These are phyloP conservation scores for Martes martes DNA, from an alignment of 2,113 vertebrate species.

Conservation along the genomic window DNA sequence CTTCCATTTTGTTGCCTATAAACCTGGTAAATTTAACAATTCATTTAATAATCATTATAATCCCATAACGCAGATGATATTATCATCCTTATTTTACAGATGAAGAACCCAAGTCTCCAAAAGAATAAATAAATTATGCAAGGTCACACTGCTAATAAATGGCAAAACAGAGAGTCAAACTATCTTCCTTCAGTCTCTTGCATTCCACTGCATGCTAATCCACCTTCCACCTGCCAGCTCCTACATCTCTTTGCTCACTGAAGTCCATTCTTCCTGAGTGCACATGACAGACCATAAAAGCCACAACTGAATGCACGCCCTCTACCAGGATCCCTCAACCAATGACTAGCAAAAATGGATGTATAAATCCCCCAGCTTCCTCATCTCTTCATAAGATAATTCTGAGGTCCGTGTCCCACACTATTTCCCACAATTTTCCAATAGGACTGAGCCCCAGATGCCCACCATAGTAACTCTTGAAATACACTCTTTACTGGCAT, in stretches of 20 bases:
- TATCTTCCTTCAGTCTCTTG: not conserved
- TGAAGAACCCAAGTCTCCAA: not conserved
- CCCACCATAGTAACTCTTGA: not conserved
- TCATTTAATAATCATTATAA: not conserved
- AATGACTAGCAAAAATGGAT: not conserved
- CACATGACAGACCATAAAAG: not conserved
- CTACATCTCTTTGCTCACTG: not conserved
- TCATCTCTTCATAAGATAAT: not conserved
- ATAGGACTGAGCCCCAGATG: not conserved
- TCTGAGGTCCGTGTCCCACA: not conserved
- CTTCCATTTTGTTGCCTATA: not conserved
- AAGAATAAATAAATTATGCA: not conserved
- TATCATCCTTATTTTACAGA: not conserved
- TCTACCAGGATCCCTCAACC: not conserved
- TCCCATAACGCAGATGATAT: not conserved
- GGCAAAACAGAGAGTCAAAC: not conserved
- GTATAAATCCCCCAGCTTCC: not conserved
- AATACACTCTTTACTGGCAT: not conserved
- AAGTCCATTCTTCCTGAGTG: not conserved
- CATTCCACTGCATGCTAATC: not conserved
- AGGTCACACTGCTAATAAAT: not conserved
- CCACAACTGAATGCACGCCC: not conserved
- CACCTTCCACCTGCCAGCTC: not conserved
- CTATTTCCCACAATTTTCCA: not conserved
- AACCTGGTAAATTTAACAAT: not conserved